These are phyloP conservation scores for Propithecus coquereli DNA, from an alignment of 2,113 vertebrate genomes.

Conservation along the genomic window DNA sequence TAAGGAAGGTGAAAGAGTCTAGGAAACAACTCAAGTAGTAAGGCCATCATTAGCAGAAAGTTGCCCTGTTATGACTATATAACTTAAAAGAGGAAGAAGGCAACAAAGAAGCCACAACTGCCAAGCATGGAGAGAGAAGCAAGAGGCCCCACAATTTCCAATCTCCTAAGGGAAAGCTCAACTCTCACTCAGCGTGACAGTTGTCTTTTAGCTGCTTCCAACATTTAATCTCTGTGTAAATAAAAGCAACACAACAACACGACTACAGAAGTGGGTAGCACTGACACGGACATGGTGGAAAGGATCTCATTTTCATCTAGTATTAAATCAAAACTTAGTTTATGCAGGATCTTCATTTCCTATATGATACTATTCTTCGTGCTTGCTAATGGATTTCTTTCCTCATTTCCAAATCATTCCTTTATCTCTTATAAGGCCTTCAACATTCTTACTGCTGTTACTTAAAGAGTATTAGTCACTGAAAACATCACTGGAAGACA, in stretches of 20 bases:
- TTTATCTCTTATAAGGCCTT: not conserved
- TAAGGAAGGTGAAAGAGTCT: not conserved
- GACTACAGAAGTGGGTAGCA: not conserved
- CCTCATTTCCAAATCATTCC: not conserved
- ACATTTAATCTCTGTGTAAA: not conserved
- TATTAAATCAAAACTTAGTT: not conserved
- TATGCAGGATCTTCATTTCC: not conserved
- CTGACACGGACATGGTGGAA: not conserved
- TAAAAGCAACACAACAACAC: not conserved
- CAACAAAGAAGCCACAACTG: not conserved
- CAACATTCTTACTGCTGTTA: not conserved
- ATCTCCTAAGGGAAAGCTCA: not conserved
- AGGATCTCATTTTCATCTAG: not conserved
- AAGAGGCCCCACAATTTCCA: not conserved
- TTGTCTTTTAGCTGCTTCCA: not conserved
- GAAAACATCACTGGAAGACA: not conserved
- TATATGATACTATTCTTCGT: not conserved
- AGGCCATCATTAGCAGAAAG: not conserved
- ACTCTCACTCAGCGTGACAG: not conserved
- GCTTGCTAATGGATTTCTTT: not conserved
- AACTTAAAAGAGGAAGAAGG: not conserved
- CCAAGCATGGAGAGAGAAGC: not conserved
- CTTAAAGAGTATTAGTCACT: not conserved
- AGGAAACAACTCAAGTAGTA: not conserved
- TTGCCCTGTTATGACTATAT: not conserved